Evolutionary conservation across 1,140 invertebrate genomes (phyloP).

Genomic region (Apis dorsata): DNA sequence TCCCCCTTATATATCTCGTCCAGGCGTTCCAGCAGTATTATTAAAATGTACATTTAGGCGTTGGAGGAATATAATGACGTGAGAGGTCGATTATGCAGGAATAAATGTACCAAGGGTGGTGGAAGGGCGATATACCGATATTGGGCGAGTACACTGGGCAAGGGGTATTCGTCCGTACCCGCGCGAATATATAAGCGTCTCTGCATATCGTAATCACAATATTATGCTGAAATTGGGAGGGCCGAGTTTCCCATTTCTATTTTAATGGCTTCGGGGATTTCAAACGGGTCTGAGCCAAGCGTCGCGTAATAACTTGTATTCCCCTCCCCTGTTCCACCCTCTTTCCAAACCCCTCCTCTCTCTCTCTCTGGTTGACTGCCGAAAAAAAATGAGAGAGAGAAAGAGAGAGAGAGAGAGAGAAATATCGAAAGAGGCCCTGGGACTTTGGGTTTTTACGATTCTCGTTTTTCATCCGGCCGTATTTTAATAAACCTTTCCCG

Average conservation of each 20-base stretch:
- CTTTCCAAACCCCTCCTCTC: background rate
- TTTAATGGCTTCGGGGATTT: constrained; percentile 78
- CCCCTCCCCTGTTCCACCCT: background rate
- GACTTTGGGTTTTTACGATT: constrained; percentile 53
- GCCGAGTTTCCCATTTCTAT: constrained; percentile 77
- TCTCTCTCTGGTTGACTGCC: background rate
- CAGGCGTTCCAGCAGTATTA: constrained; percentile 21
- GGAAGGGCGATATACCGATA: constrained; percentile 67
- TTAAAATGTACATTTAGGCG: constrained; percentile 66
- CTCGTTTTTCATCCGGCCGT: constrained; percentile 60
- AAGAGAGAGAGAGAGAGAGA: background rate
- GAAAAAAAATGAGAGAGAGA: constrained; percentile 37
- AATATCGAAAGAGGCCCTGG: constrained; percentile 59
- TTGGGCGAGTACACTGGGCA: constrained; percentile 62
- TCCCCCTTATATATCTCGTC: too few relatives aligned
- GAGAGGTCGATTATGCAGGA: constrained; percentile 72
- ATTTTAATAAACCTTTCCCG: constrained; percentile 55
- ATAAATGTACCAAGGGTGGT: constrained; percentile 72
- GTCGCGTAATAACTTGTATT: constrained; percentile 67
- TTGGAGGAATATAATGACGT: constrained; percentile 72
- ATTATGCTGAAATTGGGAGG: constrained; percentile 78
- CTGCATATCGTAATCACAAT: constrained; percentile 78
- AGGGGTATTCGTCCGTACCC: constrained; percentile 60
- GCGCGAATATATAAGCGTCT: constrained; percentile 59
- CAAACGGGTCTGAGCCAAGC: constrained; percentile 67